Evolutionary conservation across 2,113 vertebrate species (phyloP), one percentile per base, ranked within the genome.

Genomic region (Noturus placidus): DNA sequence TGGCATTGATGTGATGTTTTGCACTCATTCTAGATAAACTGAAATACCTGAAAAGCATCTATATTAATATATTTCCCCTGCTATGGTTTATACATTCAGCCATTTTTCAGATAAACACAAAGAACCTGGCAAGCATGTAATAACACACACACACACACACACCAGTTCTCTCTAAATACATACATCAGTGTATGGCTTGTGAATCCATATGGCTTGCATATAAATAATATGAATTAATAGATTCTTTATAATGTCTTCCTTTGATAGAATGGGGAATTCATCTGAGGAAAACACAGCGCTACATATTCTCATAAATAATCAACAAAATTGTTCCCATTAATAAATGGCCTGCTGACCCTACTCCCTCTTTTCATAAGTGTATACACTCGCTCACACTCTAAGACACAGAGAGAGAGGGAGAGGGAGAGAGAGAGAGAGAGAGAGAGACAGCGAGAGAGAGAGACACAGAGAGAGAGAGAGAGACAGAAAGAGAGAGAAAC

Each of bases 1-100:
- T 72, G 22, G 63, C 86, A 87, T 89, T 89, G 92, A 90, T 90
- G 63, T 92, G 92, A 91, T 92, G 94, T 93, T 93, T 93, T 91
- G 88, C 91, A 89, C 91, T 93, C 90, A 56, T 72, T 89, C 82
- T 84, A 91, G 88, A 91, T 92, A 90, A 93, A 93, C 90, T 91
- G 89, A 89, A 91, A 91, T 86, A n/a, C 50, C 22, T 81, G 86
- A 93, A 93, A 87, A 86, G 84, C 79, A 92, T 85, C 38, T 74
- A 88, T 86, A 92, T 92, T 89, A 79, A 88, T 92, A 85, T 69
- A 76, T 57, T 69, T 89, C 50, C 70, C 89, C 72, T 85, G 85
- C 87, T 88, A 46, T 65, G 67, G 84, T 88, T 88, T 65, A 86
- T 86, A 91, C 76, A 80, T 88, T 88, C 81, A 89, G 90, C 87